These are phyloP conservation scores for Cinclus mexicanus DNA, from an alignment of 2,113 vertebrate genomes.

Conservation along the genomic window DNA sequence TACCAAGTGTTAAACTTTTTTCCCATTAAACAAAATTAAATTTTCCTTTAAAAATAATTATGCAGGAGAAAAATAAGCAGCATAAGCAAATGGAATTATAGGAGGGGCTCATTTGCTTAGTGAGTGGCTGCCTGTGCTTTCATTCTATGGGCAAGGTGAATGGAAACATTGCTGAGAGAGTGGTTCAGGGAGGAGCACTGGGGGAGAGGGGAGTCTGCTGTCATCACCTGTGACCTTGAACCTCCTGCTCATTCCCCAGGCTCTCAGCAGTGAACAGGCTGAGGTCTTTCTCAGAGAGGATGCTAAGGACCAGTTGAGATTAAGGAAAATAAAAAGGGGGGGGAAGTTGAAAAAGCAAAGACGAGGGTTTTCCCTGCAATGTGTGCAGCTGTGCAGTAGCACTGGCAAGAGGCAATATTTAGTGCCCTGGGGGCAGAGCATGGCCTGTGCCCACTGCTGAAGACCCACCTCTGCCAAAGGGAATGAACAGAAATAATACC, in stretches of 20 bases:
- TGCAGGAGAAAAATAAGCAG: neutral
- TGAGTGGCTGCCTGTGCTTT: neutral
- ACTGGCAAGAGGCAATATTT: neutral
- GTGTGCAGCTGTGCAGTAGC: accelerated
- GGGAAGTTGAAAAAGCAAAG: accelerated
- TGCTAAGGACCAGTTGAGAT: neutral
- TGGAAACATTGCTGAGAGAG: neutral
- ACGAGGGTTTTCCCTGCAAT: neutral
- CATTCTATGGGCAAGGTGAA: neutral
- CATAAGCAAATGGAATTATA: neutral
- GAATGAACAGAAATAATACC: neutral
- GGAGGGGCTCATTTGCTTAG: neutral
- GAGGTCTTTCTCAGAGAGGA: neutral
- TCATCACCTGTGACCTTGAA: neutral
- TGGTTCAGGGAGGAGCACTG: neutral
- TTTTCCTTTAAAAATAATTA: slow-evolving; percentile 46
- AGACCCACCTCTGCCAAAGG: neutral
- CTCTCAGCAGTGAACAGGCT: neutral
- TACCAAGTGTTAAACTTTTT: slow-evolving; percentile 35
- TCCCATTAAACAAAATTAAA: slow-evolving; percentile 44
- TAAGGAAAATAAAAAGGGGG: accelerated
- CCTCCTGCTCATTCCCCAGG: neutral
- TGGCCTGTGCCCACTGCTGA: neutral
- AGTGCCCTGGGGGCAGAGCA: neutral
- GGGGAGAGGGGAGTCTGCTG: neutral